Percentiles rank a stretch among this genome's conserved stretches.
Evolutionary conservation across 2,113 vertebrate genomes (phyloP).

Genomic region (Callocephalon fimbriatum): DNA sequence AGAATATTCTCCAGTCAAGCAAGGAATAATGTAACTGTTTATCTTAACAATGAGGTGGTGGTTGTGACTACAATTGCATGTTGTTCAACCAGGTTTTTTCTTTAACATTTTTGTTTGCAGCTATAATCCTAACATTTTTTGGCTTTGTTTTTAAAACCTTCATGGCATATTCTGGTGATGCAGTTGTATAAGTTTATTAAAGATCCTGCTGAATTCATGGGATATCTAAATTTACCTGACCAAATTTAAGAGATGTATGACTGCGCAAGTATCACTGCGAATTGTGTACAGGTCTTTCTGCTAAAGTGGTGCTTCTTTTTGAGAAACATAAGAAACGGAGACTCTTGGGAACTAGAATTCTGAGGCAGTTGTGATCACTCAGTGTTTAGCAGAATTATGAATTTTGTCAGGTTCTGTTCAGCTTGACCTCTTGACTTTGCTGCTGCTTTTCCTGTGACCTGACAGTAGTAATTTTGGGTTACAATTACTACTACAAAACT

Average conservation of each 20-base stretch:
- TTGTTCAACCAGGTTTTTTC: background rate
- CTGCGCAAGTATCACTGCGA: background rate
- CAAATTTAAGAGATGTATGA: background rate
- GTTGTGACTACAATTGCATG: background rate
- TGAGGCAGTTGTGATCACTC: background rate
- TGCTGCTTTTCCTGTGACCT: background rate
- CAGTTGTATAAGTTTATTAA: background rate
- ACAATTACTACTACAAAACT: background rate
- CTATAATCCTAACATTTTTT: background rate
- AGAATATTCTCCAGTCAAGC: background rate
- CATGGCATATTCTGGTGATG: background rate
- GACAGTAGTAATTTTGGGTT: background rate
- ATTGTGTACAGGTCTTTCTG: background rate
- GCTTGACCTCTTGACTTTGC: background rate
- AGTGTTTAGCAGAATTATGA: background rate
- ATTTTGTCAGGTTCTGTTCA: background rate
- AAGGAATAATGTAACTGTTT: background rate
- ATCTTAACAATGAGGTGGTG: background rate
- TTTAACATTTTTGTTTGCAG: background rate
- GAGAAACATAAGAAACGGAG: background rate
- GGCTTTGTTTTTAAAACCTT: background rate
- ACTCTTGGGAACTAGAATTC: background rate
- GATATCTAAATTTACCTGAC: background rate
- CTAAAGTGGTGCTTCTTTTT: background rate
- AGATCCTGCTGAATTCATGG: accelerated